Evolutionary conservation across 2,113 vertebrate genomes (phyloP), one percentile per base, ranked within the genome.

Genomic region (Dromiciops gliroides): DNA sequence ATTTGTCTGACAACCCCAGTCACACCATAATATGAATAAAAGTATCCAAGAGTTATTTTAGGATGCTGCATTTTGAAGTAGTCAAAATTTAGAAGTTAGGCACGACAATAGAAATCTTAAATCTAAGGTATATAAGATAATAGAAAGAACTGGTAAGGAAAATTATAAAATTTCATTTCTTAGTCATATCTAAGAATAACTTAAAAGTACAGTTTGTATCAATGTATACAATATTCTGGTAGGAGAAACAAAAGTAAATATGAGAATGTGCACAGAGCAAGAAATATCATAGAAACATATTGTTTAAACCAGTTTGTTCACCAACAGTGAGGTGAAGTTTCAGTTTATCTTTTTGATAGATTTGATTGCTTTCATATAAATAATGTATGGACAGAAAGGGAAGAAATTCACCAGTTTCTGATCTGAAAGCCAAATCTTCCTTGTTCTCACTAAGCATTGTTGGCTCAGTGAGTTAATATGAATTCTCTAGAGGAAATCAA

Each of bases 231-330:
- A 90, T 94, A 12, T 91, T 88, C 14, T 92, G 95, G 92, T 95
- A 94, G 96, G 94, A 96, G 93, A 96, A 95, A 90, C 91, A 93
- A 93, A 56, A 90, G 92, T 93, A 94, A 97, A 95, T 48, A 95
- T 48, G 56, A 94, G 95, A 37, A 67, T 67, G 56, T 47, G 93
- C 94, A 50, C 88, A 48, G 0, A 48, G 56, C 88, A 89, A 89
- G 96, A 37, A 60, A 89, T 50, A 50, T 90, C 93, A 90, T 50
- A 75, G 90, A 94, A 92, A 50, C 51, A n/a, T n/a, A 89, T n/a
- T 94, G 92, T 53, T 93, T 83, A 89, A 89, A 95, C 90, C 89
- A 48, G 93, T 56, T 51, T 75, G 92, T 88, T 94, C 48, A 56
- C 90, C 51, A 3, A 88, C 51, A 51, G 24, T 25, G 48, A 94